These are phyloP conservation scores for Plusia festucae DNA, from an alignment of 2,888 invertebrate genomes.

Conservation along the genomic window DNA sequence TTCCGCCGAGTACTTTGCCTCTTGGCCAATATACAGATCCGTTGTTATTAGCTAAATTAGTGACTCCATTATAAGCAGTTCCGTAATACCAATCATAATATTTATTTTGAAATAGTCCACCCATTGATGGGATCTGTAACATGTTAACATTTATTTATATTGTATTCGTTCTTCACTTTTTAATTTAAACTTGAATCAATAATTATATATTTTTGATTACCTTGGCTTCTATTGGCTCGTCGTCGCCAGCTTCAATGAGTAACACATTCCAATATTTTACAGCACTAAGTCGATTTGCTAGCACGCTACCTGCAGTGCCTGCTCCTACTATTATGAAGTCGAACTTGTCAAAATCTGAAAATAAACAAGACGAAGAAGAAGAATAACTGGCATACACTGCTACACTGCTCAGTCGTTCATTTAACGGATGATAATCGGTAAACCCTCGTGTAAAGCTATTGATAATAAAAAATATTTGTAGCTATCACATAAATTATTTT, in stretches of 20 bases:
- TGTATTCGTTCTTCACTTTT: background rate
- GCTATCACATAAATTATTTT: too few relatives aligned
- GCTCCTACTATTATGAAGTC: slow-evolving; percentile 21
- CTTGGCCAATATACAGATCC: slow-evolving; percentile 85
- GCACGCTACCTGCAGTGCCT: slow-evolving; percentile 9
- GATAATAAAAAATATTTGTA: too few relatives aligned
- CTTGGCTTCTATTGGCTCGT: slow-evolving; percentile 25
- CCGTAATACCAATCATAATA: slow-evolving; percentile 94
- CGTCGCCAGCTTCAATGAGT: slow-evolving; percentile 20
- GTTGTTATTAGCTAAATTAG: slow-evolving; percentile 90
- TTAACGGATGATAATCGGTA: too few relatives aligned
- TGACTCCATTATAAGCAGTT: slow-evolving; percentile 92
- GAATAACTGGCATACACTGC: too few relatives aligned
- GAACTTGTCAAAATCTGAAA: slow-evolving; percentile 14
- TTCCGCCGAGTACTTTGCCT: slow-evolving; percentile 90
- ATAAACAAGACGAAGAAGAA: background rate
- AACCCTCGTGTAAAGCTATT: too few relatives aligned
- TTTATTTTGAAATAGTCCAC: slow-evolving; percentile 63
- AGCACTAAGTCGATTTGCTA: slow-evolving; percentile 12
- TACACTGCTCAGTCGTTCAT: too few relatives aligned
- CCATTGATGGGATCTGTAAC: slow-evolving; percentile 63
- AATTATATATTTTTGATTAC: slow-evolving; percentile 14
- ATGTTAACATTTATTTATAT: background rate
- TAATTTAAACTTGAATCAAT: background rate
- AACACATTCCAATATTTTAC: slow-evolving; percentile 9